These are phyloP conservation scores for Diceros bicornis DNA, from an alignment of 2,797 vertebrate species.

Conservation along the genomic window DNA sequence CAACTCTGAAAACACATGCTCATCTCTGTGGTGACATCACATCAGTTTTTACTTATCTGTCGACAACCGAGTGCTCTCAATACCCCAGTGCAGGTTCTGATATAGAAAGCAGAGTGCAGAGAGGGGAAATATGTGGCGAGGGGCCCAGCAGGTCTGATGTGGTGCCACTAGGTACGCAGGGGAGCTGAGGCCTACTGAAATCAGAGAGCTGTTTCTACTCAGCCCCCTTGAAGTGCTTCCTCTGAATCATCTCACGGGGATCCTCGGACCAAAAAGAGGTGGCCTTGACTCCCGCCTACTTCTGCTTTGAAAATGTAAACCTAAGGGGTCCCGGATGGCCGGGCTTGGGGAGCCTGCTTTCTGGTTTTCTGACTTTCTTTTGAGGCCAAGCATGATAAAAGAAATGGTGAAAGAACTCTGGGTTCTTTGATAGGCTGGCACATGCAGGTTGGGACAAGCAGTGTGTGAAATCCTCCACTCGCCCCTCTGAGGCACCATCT, in stretches of 20 bases:
- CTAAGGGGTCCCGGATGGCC: slow-evolving; percentile 36
- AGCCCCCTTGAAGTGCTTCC: slow-evolving; percentile 55
- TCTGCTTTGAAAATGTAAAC: slow-evolving; percentile 66
- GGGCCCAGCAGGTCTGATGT: slow-evolving; percentile 69
- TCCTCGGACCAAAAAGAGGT: slow-evolving; percentile 37
- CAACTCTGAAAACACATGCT: slow-evolving; percentile 17
- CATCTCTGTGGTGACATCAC: slow-evolving; percentile 49
- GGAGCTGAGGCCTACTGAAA: slow-evolving; percentile 21
- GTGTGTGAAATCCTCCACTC: slow-evolving; percentile 73
- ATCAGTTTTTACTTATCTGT: slow-evolving; percentile 75
- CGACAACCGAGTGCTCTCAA: slow-evolving; percentile 17
- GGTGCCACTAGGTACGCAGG: neutral
- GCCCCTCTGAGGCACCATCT: slow-evolving; percentile 70
- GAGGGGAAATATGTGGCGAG: slow-evolving; percentile 35
- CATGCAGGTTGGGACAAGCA: slow-evolving; percentile 85
- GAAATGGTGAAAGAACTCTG: slow-evolving; percentile 25
- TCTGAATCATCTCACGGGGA: slow-evolving; percentile 40
- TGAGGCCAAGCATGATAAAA: slow-evolving; percentile 56
- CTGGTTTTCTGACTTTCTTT: slow-evolving; percentile 57
- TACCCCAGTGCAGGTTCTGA: slow-evolving; percentile 39
- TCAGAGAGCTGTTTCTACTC: slow-evolving; percentile 64
- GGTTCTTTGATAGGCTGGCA: neutral
- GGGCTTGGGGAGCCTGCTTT: slow-evolving; percentile 11
- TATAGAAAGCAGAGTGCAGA: slow-evolving; percentile 29
- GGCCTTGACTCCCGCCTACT: slow-evolving; percentile 48